phyloP scores from a whole-genome alignment of 2,888 invertebrate genomes.

The Conchocele bisecta region DNA sequence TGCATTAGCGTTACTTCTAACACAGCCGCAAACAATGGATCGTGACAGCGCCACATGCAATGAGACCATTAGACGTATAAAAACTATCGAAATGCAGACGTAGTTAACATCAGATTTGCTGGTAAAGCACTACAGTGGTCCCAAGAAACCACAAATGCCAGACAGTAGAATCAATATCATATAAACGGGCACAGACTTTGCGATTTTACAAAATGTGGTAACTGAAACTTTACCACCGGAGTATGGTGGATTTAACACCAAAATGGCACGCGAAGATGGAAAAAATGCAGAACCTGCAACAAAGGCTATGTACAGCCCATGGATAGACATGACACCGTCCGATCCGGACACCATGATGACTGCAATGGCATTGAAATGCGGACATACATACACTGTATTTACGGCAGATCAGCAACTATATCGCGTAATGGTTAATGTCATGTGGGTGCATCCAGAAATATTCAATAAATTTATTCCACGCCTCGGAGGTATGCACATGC shows the following conservation, averaged over 20 bases:
- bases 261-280: too few species aligned
- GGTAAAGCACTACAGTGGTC: too few species aligned
- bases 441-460: slow-evolving; percentile 31
- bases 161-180: too few species aligned
- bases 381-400: slow-evolving; percentile 36
- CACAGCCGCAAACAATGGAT: too few species aligned
- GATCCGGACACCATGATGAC: slow-evolving; percentile 49
- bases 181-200: too few species aligned
- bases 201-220: neutral
- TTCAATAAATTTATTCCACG: slow-evolving; percentile 35
- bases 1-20: too few species aligned
- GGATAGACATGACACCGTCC: slow-evolving; percentile 42
- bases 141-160: too few species aligned
- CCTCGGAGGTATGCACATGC: slow-evolving; percentile 50
- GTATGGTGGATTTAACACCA: slow-evolving; percentile 6
- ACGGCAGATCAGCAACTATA: slow-evolving; percentile 54
- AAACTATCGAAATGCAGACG: too few species aligned
- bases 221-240: neutral
- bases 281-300: slow-evolving; percentile 32
- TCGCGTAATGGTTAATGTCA: slow-evolving; percentile 27
- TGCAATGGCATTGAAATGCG: slow-evolving; percentile 30
- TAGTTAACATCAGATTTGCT: too few species aligned
- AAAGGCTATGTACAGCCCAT: slow-evolving; percentile 37
- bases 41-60: too few species aligned
- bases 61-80: too few species aligned